Base-by-base conservation (phyloP, 2,797 vertebrate species). In the Telmatherina bonti region DNA sequence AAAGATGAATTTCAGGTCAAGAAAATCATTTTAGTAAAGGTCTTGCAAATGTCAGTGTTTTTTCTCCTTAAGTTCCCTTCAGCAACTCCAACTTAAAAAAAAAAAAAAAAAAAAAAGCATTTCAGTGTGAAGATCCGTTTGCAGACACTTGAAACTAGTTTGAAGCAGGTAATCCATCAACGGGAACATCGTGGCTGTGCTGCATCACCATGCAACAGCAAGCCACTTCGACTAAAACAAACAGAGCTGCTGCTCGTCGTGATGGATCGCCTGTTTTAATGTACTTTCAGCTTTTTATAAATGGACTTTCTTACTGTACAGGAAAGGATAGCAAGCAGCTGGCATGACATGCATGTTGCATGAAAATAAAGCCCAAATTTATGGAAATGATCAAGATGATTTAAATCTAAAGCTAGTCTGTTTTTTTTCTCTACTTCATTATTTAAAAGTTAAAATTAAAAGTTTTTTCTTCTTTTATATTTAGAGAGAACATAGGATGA, bases 151-250 rank as follows among this genome's bases (percentile, higher is more conserved):
- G 33, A 24, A 52, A 52, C 45, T 49, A 45, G 29, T 13, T 30
- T n/a, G 26, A 60, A 65, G 73, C 61, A 52, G 69, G 41, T 57
- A 35, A 82, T 86, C 62, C 9, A 69, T 85, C 79, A 76, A 71
- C 54, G 30, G 8, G 26, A 81, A 49, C 61, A 30, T 38, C n/a
- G n/a, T n/a, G 35, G 52, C 52, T 53, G 38, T 5, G 33, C 20
- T 56, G 47, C 45, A 53, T 67, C 57, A 56, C 35, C 49, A 47
- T 67, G 55, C 16, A 76, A 59, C 16, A 49, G 15, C 49, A 51
- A 36, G 59, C 52, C 49, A 66, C 10, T 70, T 58, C 72, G 26
- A 62, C 35, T 57, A 36, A 81, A 64, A 65, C 68, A 57, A 61
- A 63, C 49, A 67, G 56, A 74, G 49, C 10, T 51, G 1, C 62